Evolutionary conservation across 2,113 vertebrate genomes (phyloP), one percentile per base, ranked within the genome.

Genomic region (Delphinapterus leucas): DNA sequence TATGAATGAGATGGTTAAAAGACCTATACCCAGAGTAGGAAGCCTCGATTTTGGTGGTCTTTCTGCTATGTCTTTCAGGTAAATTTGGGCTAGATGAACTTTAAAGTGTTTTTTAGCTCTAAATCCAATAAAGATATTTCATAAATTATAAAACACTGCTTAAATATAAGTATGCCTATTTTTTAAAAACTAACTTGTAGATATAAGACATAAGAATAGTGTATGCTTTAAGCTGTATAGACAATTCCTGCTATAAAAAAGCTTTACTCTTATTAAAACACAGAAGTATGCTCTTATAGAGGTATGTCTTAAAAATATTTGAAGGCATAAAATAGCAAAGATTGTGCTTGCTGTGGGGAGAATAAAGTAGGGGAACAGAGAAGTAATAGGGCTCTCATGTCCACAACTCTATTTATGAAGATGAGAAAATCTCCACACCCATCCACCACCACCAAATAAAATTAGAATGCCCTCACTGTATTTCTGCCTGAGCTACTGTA

Each of bases 401-500:
- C 9, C 31, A 70, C 18, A 91, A 84, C 38, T 53, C 44, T 80
- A 53, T 77, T 55, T 96, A 73, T n/a, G 94, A 68, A 79, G 4
- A 76, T 65, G 92, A 84, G 11, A 90, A 92, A 10, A 74, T 18
- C 1, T 2, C 2, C 20, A 25, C 15, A 49, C 38, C 49, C 33
- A 65, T 17, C 44, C n/a, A 53, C 8, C 28, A 73, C 41, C 58
- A 55, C 41, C 23, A 90, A 90, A 95, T 83, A 77, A 93, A 91
- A 96, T 77, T 88, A 96, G 13, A 96, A 82, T 20, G 14, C 13
- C 36, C 71, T 79, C 41, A 79, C n/a, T 97, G 33, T 95, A 61
- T 74, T 97, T 97, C 61, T 96, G 70, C n/a, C 79, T 91, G 77
- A 86, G 67, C 63, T 84, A 92, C 41, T 63, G 5, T 71, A 55